Conservation (phyloP, 2,888 invertebrate species). For the Hyles lineata region DNA sequence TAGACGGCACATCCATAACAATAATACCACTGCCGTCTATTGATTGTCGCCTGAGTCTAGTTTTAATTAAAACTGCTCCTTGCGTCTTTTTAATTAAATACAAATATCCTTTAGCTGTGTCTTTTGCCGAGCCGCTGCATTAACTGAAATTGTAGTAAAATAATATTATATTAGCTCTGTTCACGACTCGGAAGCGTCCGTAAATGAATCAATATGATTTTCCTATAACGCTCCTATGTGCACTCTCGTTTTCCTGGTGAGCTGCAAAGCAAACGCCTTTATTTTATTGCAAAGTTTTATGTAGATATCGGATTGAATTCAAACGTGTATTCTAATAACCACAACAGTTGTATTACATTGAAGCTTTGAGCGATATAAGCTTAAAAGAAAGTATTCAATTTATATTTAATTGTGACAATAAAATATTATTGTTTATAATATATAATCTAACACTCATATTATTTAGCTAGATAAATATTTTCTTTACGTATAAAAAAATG, state of each 20-base stretch:
- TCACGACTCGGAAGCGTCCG: not conserved
- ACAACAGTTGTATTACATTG: too few species aligned
- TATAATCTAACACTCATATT: too few species aligned
- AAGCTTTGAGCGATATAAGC: too few species aligned
- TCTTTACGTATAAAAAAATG: too few species aligned
- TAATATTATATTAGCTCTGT: not conserved
- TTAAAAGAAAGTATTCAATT: too few species aligned
- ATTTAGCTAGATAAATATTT: too few species aligned
- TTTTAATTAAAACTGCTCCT: conserved; percentile 31
- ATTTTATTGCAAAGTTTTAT: not conserved
- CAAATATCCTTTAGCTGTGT: conserved; percentile 27
- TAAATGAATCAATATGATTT: not conserved
- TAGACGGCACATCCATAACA: conserved; percentile 18
- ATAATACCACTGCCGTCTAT: conserved; percentile 27
- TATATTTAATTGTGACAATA: too few species aligned
- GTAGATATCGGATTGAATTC: too few species aligned
- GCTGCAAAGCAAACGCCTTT: not conserved
- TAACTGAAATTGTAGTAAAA: not conserved
- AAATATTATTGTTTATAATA: too few species aligned
- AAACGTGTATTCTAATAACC: too few species aligned
- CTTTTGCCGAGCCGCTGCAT: not conserved
- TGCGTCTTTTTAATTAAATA: conserved; percentile 40
- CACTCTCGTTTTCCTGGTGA: not conserved
- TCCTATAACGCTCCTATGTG: not conserved
- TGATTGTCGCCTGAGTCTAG: conserved; percentile 26